These are phyloP conservation scores for Xyrauchen texanus DNA, from an alignment of 2,113 vertebrate genomes.

Conservation along the genomic window DNA sequence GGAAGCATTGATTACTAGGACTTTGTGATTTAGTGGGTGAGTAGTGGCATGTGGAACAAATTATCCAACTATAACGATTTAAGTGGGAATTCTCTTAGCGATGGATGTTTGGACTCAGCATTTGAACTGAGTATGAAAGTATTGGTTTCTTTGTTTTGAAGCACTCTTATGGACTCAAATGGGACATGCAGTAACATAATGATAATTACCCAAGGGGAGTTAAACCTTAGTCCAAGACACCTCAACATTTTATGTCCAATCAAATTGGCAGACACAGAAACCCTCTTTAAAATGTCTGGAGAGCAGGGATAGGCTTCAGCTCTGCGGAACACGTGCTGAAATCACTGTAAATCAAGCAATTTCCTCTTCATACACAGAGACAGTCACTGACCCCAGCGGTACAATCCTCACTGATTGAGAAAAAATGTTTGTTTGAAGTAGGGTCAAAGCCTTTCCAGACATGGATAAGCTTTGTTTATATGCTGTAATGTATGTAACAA, in stretches of 20 bases:
- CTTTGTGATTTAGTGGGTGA: slow-evolving; percentile 54
- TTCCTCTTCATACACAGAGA: slow-evolving; percentile 72
- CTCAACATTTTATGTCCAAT: slow-evolving; percentile 35
- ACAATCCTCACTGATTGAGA: slow-evolving; percentile 72
- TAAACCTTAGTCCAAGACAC: slow-evolving; percentile 28
- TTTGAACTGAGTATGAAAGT: slow-evolving; percentile 45
- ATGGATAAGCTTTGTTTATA: slow-evolving; percentile 63
- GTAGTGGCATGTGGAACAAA: slow-evolving; percentile 61
- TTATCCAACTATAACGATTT: slow-evolving; percentile 58
- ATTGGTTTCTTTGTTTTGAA: slow-evolving; percentile 33
- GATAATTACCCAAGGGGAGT: slow-evolving; percentile 28
- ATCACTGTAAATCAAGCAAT: slow-evolving; percentile 71
- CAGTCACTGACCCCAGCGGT: slow-evolving; percentile 67
- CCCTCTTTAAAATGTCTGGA: slow-evolving; percentile 21
- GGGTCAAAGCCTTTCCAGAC: slow-evolving; percentile 71
- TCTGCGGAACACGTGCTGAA: slow-evolving; percentile 50
- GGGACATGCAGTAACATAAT: slow-evolving; percentile 33
- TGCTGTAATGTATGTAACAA: slow-evolving; percentile 13
- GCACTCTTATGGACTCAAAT: slow-evolving; percentile 12
- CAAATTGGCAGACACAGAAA: slow-evolving; percentile 17
- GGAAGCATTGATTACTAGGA: slow-evolving; percentile 54
- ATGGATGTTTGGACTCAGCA: slow-evolving; percentile 24
- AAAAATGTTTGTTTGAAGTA: slow-evolving; percentile 74
- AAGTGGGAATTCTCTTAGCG: slow-evolving; percentile 40
- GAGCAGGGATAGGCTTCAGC: slow-evolving; percentile 31